Evolutionary conservation across 2,113 vertebrate species (phyloP).

Genomic region (Potamarius usumacintae): DNA sequence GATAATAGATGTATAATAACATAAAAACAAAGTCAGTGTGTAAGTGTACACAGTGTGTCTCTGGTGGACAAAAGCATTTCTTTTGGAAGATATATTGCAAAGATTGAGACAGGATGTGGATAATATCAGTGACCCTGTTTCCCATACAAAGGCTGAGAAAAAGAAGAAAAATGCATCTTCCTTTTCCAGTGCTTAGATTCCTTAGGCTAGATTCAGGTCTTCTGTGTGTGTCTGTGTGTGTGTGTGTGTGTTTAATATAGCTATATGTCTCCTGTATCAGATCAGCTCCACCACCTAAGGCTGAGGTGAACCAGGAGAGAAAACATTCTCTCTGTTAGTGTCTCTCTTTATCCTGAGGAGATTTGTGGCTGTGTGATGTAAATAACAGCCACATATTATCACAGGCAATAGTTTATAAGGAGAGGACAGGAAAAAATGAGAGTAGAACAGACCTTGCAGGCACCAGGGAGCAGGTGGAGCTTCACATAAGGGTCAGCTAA

Average conservation of each 20-base stretch:
- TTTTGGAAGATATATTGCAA: background rate
- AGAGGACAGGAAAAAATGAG: background rate
- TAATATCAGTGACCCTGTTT: background rate
- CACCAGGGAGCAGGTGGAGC: slow-evolving; percentile 50
- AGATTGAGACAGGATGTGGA: background rate
- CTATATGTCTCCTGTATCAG: background rate
- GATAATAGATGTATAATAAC: too few species aligned
- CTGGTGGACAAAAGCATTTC: background rate
- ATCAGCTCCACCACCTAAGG: background rate
- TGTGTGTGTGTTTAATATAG: background rate
- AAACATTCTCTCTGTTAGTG: background rate
- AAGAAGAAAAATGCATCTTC: background rate
- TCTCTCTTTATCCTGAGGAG: background rate
- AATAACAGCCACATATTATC: slow-evolving; percentile 4
- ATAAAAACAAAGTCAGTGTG: too few species aligned
- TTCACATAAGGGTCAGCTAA: slow-evolving; percentile 55
- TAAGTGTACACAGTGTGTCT: background rate
- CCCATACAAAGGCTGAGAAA: background rate
- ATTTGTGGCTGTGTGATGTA: background rate
- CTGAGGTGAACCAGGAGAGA: background rate
- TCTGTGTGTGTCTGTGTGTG: background rate
- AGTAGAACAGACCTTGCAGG: slow-evolving; percentile 52
- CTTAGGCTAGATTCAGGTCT: background rate
- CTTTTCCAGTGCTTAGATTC: background rate
- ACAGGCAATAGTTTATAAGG: background rate